Base-by-base conservation (phyloP, 2,888 invertebrate genomes). In the Hydrotaea cyrtoneurina region DNA sequence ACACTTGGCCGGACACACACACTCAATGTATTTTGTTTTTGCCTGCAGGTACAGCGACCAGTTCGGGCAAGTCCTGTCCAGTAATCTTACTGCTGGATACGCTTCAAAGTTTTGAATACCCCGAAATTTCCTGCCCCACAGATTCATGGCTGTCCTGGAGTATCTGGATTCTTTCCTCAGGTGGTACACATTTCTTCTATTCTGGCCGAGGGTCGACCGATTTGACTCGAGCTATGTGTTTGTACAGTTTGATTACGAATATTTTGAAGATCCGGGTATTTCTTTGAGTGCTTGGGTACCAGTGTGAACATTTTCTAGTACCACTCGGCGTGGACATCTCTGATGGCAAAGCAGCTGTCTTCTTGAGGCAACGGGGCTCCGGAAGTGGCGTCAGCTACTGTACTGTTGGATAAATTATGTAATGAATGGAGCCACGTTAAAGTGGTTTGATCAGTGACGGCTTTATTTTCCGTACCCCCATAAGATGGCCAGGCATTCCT, bases 361-460 rank as follows among this genome's bases (percentile, higher is more conserved):
- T n/a, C n/a, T n/a, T n/a, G n/a, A n/a, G 79, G 59, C 64, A 4
- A 0, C 73, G 78, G 1, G 50, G 80, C 78, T 11, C 83, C 85
- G 1, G 83, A 82, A 0, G 85, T 73, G 0, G 77, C 74, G 23
- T 82, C 84, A 7, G 0, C 26, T 77, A 0, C 82, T 79, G 13
- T 72, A 71, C 0, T 80, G 31, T 4, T 83, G 85, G 79, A 50
- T 0, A 86, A 85, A 17, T 53, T 86, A 3, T 86, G 62, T 1
- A 86, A 39, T 0, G 64, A 59, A 39, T 86, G 72, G 0, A 87
- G 15, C 86, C 84, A 86, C 3, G 82, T 83, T 8, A 87, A 36
- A 0, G 86, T 78, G 1, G 55, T 57, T 26, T 87, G 86, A 13
- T 87, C 85, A 5, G 86, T 82, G 5, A 86, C 80, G 0, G 86